A percentile compares a stretch with the other conserved stretches of the same genome.
Conservation (phyloP, 1,140 invertebrate genomes). For the Philaenus spumarius region DNA sequence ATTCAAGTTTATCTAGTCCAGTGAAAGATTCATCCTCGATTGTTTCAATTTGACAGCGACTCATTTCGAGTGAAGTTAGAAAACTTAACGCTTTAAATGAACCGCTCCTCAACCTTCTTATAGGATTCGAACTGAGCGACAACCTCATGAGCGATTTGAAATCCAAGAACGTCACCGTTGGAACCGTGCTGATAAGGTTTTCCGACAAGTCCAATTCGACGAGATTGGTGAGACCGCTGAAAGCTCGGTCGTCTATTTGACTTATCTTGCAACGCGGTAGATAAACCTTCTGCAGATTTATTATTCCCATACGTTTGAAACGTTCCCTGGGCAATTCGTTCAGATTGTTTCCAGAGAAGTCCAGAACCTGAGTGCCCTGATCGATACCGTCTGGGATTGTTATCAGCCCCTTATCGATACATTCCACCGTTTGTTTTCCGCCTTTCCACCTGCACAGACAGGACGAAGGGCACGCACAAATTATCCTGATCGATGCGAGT, state of each 20-base stretch:
- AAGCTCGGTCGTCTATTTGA: slow-evolving; percentile 68
- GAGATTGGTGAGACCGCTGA: slow-evolving; percentile 75
- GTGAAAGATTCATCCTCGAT: slow-evolving; percentile 76
- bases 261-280: slow-evolving; percentile 66
- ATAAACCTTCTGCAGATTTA: slow-evolving; percentile 84
- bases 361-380: slow-evolving; percentile 81
- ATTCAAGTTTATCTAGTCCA: slow-evolving; percentile 72
- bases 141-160: slow-evolving; percentile 74
- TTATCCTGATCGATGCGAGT: neutral
- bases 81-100: slow-evolving; percentile 69
- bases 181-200: slow-evolving; percentile 69
- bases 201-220: slow-evolving; percentile 82
- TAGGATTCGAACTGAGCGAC: slow-evolving; percentile 71
- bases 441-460: slow-evolving; percentile 89
- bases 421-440: slow-evolving; percentile 85
- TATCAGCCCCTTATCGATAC: slow-evolving; percentile 63
- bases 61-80: slow-evolving; percentile 73
- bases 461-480: slow-evolving; percentile 55
- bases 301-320: slow-evolving; percentile 66
- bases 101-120: slow-evolving; percentile 58
- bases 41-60: slow-evolving; percentile 64
- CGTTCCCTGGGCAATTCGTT: slow-evolving; percentile 64
- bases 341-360: slow-evolving; percentile 75
- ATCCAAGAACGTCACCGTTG: slow-evolving; percentile 66
- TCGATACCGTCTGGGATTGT: slow-evolving; percentile 73